These are phyloP conservation scores for Syritta pipiens DNA, from an alignment of 2,888 invertebrate species.

Conservation along the genomic window DNA sequence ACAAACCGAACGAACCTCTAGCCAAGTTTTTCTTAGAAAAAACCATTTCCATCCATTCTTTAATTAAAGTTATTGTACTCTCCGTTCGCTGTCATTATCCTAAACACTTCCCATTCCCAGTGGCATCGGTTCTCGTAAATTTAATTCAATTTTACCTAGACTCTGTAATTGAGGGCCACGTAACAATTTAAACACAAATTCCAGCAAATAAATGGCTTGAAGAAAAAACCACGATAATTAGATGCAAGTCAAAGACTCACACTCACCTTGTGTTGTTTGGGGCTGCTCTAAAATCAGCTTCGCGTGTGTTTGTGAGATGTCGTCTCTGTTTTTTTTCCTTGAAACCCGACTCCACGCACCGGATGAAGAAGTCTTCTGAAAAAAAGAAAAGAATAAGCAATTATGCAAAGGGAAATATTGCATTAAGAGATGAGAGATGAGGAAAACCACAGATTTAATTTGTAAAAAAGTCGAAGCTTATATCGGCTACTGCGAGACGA, in stretches of 20 bases:
- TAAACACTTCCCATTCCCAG: constrained; percentile 14
- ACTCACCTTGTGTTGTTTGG: too few species aligned
- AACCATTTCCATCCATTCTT: constrained; percentile 5
- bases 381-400: not conserved
- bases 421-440: too few species aligned
- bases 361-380: not conserved
- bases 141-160: constrained; percentile 16
- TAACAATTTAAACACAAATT: constrained; percentile 11
- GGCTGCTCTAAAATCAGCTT: too few species aligned
- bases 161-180: constrained; percentile 6
- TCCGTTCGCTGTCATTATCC: constrained; percentile 10
- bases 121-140: constrained; percentile 9
- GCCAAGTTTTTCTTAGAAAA: constrained; percentile 13
- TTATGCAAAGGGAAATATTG: too few species aligned
- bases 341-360: not conserved
- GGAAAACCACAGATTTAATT: too few species aligned
- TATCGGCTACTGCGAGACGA: too few species aligned
- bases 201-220: constrained; percentile 1
- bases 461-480: too few species aligned
- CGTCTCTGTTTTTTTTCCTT: not conserved
- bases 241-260: constrained; percentile 1
- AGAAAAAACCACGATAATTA: constrained; percentile 21
- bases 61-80: constrained; percentile 5
- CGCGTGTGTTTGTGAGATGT: not conserved
- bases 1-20: too few species aligned